Conservation (phyloP, 2,113 vertebrate genomes). For the Vulpes lagopus region DNA sequence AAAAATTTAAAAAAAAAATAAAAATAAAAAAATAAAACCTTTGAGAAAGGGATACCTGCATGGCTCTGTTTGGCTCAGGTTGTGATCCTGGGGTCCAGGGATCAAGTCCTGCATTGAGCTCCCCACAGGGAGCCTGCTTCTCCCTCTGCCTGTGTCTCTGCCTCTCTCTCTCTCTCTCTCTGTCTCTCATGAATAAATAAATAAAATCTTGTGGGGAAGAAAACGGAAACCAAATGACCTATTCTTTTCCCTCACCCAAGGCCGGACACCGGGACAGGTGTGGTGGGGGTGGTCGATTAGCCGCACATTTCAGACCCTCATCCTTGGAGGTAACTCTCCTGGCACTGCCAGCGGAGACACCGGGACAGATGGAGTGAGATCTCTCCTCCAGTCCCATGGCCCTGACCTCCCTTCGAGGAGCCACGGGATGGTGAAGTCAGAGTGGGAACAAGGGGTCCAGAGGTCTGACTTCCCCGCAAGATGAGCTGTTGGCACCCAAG, state of each 20-base stretch:
- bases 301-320: not conserved
- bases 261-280: accelerated
- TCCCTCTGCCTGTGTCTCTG: no score
- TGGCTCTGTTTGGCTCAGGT: no score
- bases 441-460: accelerated
- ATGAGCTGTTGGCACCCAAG: not conserved
- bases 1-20: no score
- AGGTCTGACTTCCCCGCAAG: not conserved
- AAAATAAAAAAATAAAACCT: no score
- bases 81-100: no score
- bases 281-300: accelerated
- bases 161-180: no score
- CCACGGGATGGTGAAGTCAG: not conserved
- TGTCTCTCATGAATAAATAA: no score
- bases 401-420: not conserved
- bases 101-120: no score
- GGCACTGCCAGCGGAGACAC: accelerated
- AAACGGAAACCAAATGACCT: not conserved
- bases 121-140: no score
- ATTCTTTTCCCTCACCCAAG: accelerated
- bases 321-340: not conserved
- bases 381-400: not conserved
- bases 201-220: no score
- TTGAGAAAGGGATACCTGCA: no score
- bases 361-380: accelerated